phyloP scores from a whole-genome alignment of 2,113 vertebrate genomes.

The Empidonax traillii region DNA sequence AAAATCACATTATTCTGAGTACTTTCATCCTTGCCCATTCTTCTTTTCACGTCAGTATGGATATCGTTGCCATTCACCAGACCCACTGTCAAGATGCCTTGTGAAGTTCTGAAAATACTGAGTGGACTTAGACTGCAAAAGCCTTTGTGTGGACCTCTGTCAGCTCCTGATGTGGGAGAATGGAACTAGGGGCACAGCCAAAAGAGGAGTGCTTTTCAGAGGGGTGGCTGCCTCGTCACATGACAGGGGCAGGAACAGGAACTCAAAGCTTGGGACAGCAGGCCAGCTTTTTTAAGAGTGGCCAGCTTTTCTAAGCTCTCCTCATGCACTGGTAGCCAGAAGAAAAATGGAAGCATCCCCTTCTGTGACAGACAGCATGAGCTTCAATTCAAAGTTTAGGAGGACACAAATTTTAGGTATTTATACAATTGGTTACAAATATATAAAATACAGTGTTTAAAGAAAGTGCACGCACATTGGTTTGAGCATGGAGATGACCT shows the following conservation, averaged over 20 bases:
- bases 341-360: background rate
- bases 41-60: background rate
- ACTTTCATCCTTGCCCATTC: background rate
- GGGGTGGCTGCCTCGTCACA: accelerated
- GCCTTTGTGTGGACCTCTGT: background rate
- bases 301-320: background rate
- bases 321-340: background rate
- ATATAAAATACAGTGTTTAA: background rate
- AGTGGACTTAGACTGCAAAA: background rate
- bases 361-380: background rate
- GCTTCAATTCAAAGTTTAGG: background rate
- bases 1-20: background rate
- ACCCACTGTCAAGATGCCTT: background rate
- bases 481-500: background rate
- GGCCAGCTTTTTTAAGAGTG: background rate
- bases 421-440: background rate
- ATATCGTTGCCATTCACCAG: background rate
- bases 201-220: background rate
- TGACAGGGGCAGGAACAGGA: background rate
- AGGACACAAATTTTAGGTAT: background rate
- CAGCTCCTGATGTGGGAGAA: background rate
- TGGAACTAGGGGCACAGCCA: background rate
- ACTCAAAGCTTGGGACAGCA: background rate
- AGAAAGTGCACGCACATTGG: accelerated
- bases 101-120: background rate